Conservation (phyloP, 2,113 vertebrate species). For the Origma solitaria region DNA sequence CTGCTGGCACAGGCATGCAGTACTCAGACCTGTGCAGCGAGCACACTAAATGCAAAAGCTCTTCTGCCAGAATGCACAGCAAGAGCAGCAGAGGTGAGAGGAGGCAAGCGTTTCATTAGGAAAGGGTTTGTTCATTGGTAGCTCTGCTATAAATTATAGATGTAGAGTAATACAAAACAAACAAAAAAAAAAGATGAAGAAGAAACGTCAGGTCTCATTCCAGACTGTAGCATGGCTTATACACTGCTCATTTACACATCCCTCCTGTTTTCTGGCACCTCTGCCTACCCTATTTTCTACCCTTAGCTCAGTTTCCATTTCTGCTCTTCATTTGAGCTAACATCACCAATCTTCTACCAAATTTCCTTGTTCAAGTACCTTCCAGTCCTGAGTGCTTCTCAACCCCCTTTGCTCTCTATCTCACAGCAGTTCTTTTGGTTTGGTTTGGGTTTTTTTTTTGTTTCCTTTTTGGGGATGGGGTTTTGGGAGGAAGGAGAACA, state of each 20-base stretch:
- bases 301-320: background rate
- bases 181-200: background rate
- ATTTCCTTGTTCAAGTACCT: background rate
- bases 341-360: background rate
- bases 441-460: fast-evolving
- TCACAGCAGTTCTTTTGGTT: background rate
- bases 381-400: background rate
- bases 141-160: background rate
- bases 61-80: background rate
- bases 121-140: background rate
- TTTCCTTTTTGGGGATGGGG: background rate
- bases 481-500: background rate
- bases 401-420: background rate
- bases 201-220: background rate
- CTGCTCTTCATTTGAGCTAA: background rate
- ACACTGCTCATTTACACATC: background rate
- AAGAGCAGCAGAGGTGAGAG: background rate
- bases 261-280: background rate
- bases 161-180: background rate
- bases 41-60: background rate
- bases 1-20: background rate
- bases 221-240: background rate
- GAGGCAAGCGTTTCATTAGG: background rate
- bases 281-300: background rate
- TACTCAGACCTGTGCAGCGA: background rate